Percentiles rank a stretch among this genome's conserved stretches.
phyloP scores from a whole-genome alignment of 2,797 vertebrate species.

The Sebastes steindachneri region DNA sequence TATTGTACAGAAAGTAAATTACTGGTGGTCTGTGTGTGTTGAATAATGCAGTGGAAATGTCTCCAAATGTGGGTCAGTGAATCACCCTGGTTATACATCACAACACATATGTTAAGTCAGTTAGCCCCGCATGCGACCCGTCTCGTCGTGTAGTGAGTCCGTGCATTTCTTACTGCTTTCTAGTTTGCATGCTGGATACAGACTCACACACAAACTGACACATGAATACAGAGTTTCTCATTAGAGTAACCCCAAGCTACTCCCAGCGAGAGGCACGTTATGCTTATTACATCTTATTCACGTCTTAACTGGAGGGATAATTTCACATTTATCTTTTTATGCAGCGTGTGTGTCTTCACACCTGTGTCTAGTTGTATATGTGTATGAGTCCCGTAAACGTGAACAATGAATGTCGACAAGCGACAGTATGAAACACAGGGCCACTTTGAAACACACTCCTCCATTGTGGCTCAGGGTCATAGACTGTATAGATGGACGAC shows the following conservation, averaged over 20 bases:
- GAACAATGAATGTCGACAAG: neutral
- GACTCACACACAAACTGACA: neutral
- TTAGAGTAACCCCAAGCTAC: constrained; percentile 7
- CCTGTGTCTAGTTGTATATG: neutral
- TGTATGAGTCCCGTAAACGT: neutral
- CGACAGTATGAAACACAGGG: neutral
- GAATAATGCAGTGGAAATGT: constrained; percentile 52
- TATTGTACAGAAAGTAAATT: constrained; percentile 7
- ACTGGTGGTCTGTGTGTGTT: constrained; percentile 18
- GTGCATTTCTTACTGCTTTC: neutral
- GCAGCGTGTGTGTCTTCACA: neutral
- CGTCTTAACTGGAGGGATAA: neutral
- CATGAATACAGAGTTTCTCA: constrained; percentile 21
- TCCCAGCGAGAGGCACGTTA: constrained; percentile 20
- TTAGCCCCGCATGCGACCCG: constrained; percentile 25
- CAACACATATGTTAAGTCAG: constrained; percentile 22
- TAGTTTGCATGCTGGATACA: neutral
- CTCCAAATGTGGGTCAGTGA: constrained; percentile 45
- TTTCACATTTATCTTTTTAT: neutral
- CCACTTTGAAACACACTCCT: neutral
- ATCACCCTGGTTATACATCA: constrained; percentile 31
- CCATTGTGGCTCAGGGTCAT: neutral
- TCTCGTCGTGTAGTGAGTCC: neutral
- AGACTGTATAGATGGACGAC: too few relatives aligned
- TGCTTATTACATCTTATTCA: constrained; percentile 15